Conservation (phyloP, 2,113 vertebrate species). For the Zingel zingel region DNA sequence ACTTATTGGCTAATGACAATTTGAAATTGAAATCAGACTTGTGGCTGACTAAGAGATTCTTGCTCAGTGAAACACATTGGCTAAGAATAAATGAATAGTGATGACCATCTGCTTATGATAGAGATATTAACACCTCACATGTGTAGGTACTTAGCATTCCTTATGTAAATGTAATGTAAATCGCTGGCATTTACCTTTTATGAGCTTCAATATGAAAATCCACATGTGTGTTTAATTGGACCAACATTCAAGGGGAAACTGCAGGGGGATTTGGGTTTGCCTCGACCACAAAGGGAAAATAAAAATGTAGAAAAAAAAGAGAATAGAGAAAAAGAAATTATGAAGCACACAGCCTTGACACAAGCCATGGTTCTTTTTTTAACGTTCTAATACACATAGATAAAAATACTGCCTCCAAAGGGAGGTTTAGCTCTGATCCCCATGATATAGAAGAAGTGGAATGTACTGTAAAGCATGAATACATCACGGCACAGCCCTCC, state of each 20-base stretch:
- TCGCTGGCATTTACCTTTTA: conserved; percentile 71
- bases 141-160: conserved; percentile 73
- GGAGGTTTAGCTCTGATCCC: conserved; percentile 68
- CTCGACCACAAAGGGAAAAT: conserved; percentile 76
- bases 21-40: conserved; percentile 11
- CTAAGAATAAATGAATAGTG: conserved; percentile 37
- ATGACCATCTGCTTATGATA: conserved; percentile 75
- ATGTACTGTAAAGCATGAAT: conserved; percentile 65
- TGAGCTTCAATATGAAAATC: conserved; percentile 77
- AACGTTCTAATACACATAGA: conserved; percentile 55
- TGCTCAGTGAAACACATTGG: conserved; percentile 40
- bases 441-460: conserved; percentile 71
- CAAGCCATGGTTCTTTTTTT: conserved; percentile 69
- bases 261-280: conserved; percentile 70
- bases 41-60: conserved; percentile 3
- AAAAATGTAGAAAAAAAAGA: conserved; percentile 53
- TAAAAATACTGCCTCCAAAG: conserved; percentile 61
- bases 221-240: conserved; percentile 84
- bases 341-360: conserved; percentile 48
- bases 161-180: conserved; percentile 81
- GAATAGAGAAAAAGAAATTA: conserved; percentile 45
- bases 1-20: conserved; percentile 21
- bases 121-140: conserved; percentile 68
- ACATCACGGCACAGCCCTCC: conserved; percentile 12
- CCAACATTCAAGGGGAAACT: conserved; percentile 73